A percentile compares a stretch with the other conserved stretches of the same genome.
phyloP scores from a whole-genome alignment of 2,797 vertebrate species.

The Chiroxiphia lanceolata region DNA sequence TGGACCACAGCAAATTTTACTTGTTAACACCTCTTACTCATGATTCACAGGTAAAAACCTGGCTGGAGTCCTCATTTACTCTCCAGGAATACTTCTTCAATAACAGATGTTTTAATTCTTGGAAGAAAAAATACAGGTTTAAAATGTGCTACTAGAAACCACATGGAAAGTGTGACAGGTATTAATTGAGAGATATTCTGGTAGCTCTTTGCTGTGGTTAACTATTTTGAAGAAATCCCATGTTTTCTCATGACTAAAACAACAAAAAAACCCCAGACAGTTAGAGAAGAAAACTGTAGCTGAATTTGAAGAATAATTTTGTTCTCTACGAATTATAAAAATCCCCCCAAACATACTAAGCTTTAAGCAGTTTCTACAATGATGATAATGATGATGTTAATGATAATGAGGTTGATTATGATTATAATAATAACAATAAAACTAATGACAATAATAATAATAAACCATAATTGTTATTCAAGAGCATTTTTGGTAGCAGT shows the following conservation, averaged over 20 bases:
- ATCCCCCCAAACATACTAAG: not conserved
- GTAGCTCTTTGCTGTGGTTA: not conserved
- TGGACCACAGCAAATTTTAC: not conserved
- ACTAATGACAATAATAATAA: not conserved
- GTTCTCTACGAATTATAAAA: not conserved
- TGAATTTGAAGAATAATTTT: not conserved
- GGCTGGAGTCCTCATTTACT: not conserved
- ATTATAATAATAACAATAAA: too few species aligned
- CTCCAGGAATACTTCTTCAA: not conserved
- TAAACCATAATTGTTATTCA: not conserved
- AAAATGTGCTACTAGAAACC: not conserved
- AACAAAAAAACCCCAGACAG: not conserved
- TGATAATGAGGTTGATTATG: not conserved
- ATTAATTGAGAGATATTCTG: not conserved
- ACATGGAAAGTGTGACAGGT: not conserved
- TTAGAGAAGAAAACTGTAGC: fast-evolving
- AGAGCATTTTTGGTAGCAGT: not conserved
- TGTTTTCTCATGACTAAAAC: not conserved
- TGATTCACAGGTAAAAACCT: not conserved
- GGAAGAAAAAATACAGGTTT: not conserved
- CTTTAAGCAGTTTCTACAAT: not conserved
- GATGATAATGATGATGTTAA: not conserved
- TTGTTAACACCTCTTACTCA: not conserved
- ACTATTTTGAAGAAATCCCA: not conserved
- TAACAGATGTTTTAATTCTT: not conserved